phyloP scores from a whole-genome alignment of 2,113 vertebrate genomes.

The Thomomys bottae region DNA sequence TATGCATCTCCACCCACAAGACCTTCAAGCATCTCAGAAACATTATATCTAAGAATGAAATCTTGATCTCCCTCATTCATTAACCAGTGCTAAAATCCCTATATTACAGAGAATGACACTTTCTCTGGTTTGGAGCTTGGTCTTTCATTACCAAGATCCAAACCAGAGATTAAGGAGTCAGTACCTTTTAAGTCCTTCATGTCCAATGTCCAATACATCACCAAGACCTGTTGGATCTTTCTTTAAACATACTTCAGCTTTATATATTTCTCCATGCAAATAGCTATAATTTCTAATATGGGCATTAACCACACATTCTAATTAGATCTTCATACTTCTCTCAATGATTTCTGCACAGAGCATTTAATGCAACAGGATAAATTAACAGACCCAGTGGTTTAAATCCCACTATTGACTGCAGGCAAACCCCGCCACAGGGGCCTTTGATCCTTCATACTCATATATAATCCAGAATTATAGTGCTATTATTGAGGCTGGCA shows the following conservation, averaged over 20 bases:
- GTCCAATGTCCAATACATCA: no score
- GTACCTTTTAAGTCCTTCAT: background rate
- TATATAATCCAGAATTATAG: background rate
- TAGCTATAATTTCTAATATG: background rate
- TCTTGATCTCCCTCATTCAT: background rate
- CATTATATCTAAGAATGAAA: background rate
- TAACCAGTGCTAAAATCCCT: background rate
- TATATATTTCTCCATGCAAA: background rate
- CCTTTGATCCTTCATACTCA: background rate
- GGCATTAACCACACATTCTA: background rate
- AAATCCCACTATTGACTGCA: background rate
- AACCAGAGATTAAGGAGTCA: background rate
- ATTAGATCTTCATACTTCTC: background rate
- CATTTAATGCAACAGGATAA: background rate
- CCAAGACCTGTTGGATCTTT: background rate
- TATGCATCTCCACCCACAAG: background rate
- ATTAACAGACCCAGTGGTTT: background rate
- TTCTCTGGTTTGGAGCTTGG: no score
- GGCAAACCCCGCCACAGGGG: background rate
- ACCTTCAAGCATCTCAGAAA: background rate
- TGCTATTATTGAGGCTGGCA: background rate
- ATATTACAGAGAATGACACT: conserved; percentile 14
- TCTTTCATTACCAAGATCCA: background rate
- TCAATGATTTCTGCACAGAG: background rate
- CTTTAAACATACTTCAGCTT: background rate